Percentiles rank a stretch among this genome's conserved stretches.
These are phyloP conservation scores for Equus quagga DNA, from an alignment of 2,113 vertebrate genomes.

Conservation along the genomic window DNA sequence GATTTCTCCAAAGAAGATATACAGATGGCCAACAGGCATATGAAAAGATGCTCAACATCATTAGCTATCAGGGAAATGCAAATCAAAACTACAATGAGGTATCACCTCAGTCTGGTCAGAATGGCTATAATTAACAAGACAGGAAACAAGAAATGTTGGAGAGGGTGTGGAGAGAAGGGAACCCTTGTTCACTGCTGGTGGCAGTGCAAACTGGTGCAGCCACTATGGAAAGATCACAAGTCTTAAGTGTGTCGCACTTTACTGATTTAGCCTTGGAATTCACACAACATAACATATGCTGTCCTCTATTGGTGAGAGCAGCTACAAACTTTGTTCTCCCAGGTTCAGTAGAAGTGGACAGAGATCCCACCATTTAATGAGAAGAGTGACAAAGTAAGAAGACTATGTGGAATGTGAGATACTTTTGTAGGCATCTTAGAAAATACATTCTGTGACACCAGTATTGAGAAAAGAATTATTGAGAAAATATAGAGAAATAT, in stretches of 20 bases:
- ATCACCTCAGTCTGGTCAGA: too few species aligned
- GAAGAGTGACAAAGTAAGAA: neutral
- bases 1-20: too few species aligned
- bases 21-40: too few species aligned
- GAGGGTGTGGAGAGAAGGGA: too few species aligned
- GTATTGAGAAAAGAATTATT: neutral
- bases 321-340: neutral
- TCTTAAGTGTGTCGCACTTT: neutral
- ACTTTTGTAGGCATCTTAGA: neutral
- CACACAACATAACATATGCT: neutral
- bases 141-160: too few species aligned
- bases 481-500: neutral
- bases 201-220: too few species aligned
- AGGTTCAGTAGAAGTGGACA: neutral
- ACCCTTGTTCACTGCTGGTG: too few species aligned
- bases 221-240: neutral
- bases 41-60: too few species aligned
- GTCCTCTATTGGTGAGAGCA: neutral
- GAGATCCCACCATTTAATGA: neutral
- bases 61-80: too few species aligned
- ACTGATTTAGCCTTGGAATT: neutral
- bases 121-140: too few species aligned
- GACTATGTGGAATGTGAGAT: neutral
- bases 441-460: neutral
- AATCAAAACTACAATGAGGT: too few species aligned